Evolutionary conservation across 2,113 vertebrate genomes (phyloP).

Genomic region (Cairina moschata): DNA sequence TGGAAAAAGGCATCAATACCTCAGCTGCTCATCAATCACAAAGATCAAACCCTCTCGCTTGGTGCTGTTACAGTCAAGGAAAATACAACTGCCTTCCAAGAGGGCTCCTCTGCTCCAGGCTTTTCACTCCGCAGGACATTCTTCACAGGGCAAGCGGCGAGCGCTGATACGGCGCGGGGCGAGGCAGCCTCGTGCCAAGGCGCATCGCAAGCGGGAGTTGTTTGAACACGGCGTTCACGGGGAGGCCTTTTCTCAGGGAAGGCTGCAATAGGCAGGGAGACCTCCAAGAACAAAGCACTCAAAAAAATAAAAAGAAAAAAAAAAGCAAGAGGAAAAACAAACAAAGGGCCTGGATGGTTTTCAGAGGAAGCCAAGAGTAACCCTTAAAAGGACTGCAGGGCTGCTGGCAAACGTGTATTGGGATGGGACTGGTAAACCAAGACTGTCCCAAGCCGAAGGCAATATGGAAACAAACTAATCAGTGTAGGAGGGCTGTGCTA

Average conservation of each 20-base stretch:
- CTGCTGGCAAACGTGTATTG: neutral
- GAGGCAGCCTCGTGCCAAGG: neutral
- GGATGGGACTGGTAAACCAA: neutral
- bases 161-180: fast-evolving
- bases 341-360: slow-evolving; percentile 22
- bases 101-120: neutral
- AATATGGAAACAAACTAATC: neutral
- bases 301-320: too few relatives aligned
- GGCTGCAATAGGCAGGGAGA: neutral
- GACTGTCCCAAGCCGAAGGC: neutral
- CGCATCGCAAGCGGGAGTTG: neutral
- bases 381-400: neutral
- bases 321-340: slow-evolving; percentile 20
- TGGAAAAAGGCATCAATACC: slow-evolving; percentile 41
- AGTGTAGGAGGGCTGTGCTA: neutral
- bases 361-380: slow-evolving; percentile 47
- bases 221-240: neutral
- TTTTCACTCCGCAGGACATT: neutral
- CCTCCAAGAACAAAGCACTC: slow-evolving; percentile 16
- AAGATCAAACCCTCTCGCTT: slow-evolving; percentile 15
- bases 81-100: neutral
- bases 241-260: neutral
- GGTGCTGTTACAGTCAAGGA: neutral
- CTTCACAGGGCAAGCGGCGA: neutral
- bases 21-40: slow-evolving; percentile 38